phyloP scores from a whole-genome alignment of 2,888 invertebrate species.

The Macrosoma leucophasiata region DNA sequence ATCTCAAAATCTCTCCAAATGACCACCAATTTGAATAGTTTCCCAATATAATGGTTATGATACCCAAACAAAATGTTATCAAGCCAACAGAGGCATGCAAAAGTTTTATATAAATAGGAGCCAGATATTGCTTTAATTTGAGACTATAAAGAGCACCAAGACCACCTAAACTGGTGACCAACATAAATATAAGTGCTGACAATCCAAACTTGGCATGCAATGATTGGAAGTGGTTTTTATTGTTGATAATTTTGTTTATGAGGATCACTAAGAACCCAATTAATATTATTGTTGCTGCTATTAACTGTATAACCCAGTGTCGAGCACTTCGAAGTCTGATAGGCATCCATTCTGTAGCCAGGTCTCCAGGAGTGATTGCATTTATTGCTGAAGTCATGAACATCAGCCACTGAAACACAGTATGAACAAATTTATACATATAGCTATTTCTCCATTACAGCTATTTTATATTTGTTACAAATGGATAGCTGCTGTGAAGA shows the following conservation, averaged over 20 bases:
- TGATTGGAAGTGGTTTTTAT: conserved; percentile 50
- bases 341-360: conserved; percentile 72
- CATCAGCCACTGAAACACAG: conserved; percentile 61
- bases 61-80: conserved; percentile 55
- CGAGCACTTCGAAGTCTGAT: conserved; percentile 62
- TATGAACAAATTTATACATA: too few species aligned
- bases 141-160: conserved; percentile 61
- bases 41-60: conserved; percentile 55
- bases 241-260: conserved; percentile 53
- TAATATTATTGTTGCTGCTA: conserved; percentile 41
- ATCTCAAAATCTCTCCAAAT: conserved; percentile 54
- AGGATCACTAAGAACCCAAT: conserved; percentile 60
- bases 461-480: too few species aligned
- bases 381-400: conserved; percentile 67
- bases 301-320: conserved; percentile 65
- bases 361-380: conserved; percentile 64
- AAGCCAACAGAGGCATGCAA: conserved; percentile 60
- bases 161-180: conserved; percentile 60
- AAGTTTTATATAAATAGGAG: conserved; percentile 64
- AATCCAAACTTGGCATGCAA: conserved; percentile 66
- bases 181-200: conserved; percentile 53
- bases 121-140: conserved; percentile 58
- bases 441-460: too few species aligned
- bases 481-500: too few species aligned
- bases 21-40: conserved; percentile 59